These are phyloP conservation scores for Emydocephalus ijimae DNA, from an alignment of 2,113 vertebrate species.

Conservation along the genomic window DNA sequence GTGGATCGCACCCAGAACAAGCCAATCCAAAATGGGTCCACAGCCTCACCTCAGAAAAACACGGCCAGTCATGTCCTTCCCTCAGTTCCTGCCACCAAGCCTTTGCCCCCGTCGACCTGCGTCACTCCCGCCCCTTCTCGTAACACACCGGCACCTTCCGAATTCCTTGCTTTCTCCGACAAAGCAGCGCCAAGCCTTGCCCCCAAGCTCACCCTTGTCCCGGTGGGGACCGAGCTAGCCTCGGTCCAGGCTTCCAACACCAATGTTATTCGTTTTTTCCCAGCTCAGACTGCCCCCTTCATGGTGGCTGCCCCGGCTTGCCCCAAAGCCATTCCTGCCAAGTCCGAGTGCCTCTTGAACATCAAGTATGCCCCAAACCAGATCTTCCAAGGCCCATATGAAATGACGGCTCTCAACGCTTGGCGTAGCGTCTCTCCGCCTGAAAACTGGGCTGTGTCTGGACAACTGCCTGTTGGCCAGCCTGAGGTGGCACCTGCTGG, in stretches of 20 bases:
- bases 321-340: background rate
- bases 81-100: constrained; percentile 51
- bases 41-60: background rate
- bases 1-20: constrained; percentile 66
- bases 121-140: constrained; percentile 37
- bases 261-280: constrained; percentile 47
- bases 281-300: constrained; percentile 23
- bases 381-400: constrained; percentile 22
- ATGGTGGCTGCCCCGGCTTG: constrained; percentile 20
- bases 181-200: constrained; percentile 54
- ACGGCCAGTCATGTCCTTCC: constrained; percentile 29
- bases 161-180: constrained; percentile 44
- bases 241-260: background rate
- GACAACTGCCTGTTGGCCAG: background rate
- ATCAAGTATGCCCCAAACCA: constrained; percentile 21
- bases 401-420: background rate
- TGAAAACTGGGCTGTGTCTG: constrained; percentile 33
- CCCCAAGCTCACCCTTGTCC: constrained; percentile 44
- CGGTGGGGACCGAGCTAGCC: constrained; percentile 8
- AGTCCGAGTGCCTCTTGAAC: constrained; percentile 11
- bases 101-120: constrained; percentile 60
- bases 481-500: background rate
- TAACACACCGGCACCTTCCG: constrained; percentile 34
- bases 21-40: constrained; percentile 27
- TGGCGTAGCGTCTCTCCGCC: constrained; percentile 18